Conservation (phyloP, 2,797 vertebrate species). For the Steatocranus sp. region DNA sequence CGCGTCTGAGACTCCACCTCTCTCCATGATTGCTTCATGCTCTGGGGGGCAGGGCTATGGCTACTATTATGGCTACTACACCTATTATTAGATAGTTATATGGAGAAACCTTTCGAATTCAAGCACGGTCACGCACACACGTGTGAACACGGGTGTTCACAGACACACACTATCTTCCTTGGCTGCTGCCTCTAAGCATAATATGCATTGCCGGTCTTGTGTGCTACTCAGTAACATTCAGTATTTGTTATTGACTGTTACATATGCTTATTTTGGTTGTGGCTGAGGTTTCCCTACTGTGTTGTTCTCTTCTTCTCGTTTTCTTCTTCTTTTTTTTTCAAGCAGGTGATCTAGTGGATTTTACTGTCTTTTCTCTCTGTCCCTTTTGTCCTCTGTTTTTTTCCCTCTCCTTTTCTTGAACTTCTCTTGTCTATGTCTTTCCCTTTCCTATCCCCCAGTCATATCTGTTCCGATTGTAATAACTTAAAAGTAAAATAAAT, state of each 20-base stretch:
- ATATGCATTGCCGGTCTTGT: not conserved
- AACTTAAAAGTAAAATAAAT: not conserved
- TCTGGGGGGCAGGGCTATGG: not conserved
- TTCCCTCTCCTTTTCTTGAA: not conserved
- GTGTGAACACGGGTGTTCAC: not conserved
- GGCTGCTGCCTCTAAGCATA: not conserved
- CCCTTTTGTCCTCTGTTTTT: not conserved
- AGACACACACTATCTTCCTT: not conserved
- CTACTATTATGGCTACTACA: not conserved
- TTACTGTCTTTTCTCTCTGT: not conserved
- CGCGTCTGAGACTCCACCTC: not conserved
- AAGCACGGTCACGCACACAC: not conserved
- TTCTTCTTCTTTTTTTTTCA: not conserved
- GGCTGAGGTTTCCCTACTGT: not conserved
- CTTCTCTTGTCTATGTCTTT: not conserved
- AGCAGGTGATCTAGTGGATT: not conserved
- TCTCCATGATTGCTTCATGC: not conserved
- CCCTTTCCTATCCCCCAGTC: not conserved
- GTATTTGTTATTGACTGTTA: not conserved
- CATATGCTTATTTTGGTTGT: not conserved
- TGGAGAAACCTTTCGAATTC: not conserved
- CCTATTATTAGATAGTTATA: not conserved
- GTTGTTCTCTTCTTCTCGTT: not conserved
- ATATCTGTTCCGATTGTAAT: accelerated
- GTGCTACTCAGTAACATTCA: not conserved